Conservation (phyloP, 1,140 invertebrate species). For the Nymphalis io region DNA sequence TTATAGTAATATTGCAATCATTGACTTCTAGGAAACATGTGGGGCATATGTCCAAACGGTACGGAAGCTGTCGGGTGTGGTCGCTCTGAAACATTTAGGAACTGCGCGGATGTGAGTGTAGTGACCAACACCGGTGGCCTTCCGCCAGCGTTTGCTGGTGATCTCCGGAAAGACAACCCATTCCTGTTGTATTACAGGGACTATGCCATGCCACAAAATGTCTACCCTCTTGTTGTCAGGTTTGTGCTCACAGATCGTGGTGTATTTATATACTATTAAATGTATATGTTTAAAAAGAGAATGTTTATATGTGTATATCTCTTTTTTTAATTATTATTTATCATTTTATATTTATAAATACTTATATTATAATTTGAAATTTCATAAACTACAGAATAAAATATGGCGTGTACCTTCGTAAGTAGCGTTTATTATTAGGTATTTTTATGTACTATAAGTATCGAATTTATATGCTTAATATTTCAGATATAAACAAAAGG, state of each 20-base stretch:
- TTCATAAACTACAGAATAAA: neutral
- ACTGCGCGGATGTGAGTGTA: slow-evolving; percentile 92
- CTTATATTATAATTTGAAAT: neutral
- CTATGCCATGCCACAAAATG: slow-evolving; percentile 81
- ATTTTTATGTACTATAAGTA: slow-evolving; percentile 20
- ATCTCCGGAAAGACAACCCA: slow-evolving; percentile 83
- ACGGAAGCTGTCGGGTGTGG: slow-evolving; percentile 93
- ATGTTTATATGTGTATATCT: slow-evolving; percentile 21
- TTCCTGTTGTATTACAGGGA: slow-evolving; percentile 88
- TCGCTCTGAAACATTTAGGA: slow-evolving; percentile 91
- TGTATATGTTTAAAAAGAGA: slow-evolving; percentile 2
- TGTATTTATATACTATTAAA: slow-evolving; percentile 23
- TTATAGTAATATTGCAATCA: neutral
- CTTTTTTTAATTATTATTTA: slow-evolving; percentile 8
- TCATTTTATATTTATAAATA: slow-evolving; percentile 31
- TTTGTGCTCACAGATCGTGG: slow-evolving; percentile 57
- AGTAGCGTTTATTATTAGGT: slow-evolving; percentile 17
- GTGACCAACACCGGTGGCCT: slow-evolving; percentile 87
- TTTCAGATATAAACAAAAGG: slow-evolving; percentile 58
- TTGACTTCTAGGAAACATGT: slow-evolving; percentile 87
- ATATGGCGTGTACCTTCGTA: neutral
- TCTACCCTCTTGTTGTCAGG: slow-evolving; percentile 88
- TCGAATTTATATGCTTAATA: slow-evolving; percentile 45
- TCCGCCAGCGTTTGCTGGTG: slow-evolving; percentile 83
- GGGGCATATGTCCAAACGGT: slow-evolving; percentile 92